A percentile compares a stretch with the other conserved stretches of the same genome.
phyloP scores from a whole-genome alignment of 2,113 vertebrate genomes.

The Eclectus roratus region DNA sequence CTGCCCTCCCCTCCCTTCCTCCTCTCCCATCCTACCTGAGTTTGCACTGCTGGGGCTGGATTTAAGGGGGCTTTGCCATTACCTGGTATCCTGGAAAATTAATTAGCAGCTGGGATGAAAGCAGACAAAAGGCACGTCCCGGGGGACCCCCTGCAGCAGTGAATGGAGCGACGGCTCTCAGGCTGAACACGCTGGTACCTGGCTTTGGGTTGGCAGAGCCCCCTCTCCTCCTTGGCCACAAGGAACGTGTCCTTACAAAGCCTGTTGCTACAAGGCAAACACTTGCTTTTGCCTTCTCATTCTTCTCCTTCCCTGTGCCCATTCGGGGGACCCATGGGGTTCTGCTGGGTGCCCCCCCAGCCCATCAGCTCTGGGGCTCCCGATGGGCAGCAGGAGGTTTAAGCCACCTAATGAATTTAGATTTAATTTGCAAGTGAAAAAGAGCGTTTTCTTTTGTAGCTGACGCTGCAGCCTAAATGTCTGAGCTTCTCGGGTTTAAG shows the following conservation, averaged over 20 bases:
- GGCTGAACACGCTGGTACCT: rapidly evolving
- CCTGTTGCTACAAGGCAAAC: background rate
- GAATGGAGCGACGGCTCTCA: rapidly evolving
- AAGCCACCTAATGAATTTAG: constrained; percentile 71
- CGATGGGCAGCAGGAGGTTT: background rate
- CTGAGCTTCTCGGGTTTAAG: constrained; percentile 81
- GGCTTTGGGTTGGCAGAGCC: background rate
- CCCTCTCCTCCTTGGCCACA: background rate
- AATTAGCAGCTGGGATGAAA: background rate
- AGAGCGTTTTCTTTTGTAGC: constrained; percentile 79
- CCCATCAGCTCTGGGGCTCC: background rate
- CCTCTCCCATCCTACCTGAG: background rate
- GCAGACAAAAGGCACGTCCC: background rate
- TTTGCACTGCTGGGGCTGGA: background rate
- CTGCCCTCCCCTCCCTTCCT: background rate
- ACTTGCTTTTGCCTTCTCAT: background rate
- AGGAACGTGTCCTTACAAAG: background rate
- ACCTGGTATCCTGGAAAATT: background rate
- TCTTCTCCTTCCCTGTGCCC: background rate
- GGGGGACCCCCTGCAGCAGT: background rate
- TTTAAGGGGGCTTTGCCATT: background rate
- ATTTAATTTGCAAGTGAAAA: constrained; percentile 83
- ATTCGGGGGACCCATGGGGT: rapidly evolving
- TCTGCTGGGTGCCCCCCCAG: background rate
- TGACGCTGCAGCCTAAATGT: constrained; percentile 77